Percentiles rank a stretch among this genome's conserved stretches.
These are phyloP conservation scores for Trichogramma evanescens DNA, from an alignment of 2,888 invertebrate species.

Conservation along the genomic window DNA sequence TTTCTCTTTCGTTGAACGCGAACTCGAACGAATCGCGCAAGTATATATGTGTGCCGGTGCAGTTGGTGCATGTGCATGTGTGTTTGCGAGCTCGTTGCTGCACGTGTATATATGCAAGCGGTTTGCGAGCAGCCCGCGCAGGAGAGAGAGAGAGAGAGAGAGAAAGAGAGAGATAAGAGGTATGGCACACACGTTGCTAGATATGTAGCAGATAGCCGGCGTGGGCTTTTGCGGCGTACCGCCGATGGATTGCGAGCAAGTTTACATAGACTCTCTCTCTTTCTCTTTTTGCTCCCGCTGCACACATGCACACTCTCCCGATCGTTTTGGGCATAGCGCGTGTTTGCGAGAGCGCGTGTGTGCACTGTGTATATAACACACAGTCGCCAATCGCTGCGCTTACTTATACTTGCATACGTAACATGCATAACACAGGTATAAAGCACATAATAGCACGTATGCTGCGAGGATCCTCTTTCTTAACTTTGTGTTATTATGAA, in stretches of 20 bases:
- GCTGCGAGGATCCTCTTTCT: too few species aligned
- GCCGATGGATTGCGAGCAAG: background rate
- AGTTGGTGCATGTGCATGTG: background rate
- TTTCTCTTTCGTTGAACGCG: background rate
- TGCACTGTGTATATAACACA: too few species aligned
- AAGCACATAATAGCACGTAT: too few species aligned
- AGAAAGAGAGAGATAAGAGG: conserved; percentile 35
- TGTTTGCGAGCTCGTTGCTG: too few species aligned
- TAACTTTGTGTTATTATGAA: too few species aligned
- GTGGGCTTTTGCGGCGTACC: conserved; percentile 6
- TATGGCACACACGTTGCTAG: conserved; percentile 43
- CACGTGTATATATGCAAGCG: too few species aligned
- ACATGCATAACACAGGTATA: too few species aligned
- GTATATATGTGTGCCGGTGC: background rate
- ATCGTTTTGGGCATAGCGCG: conserved; percentile 19
- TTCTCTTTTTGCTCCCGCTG: background rate
- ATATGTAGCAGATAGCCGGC: conserved; percentile 42
- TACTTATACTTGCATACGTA: too few species aligned
- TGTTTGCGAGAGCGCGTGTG: too few species aligned
- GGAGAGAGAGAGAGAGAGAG: background rate
- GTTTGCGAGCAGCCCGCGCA: conserved; percentile 29
- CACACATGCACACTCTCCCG: background rate
- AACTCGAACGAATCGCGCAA: background rate
- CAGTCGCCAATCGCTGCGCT: too few species aligned
- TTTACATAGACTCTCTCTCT: too few species aligned